phyloP scores from a whole-genome alignment of 2,113 vertebrate species.

The Eublepharis macularius region DNA sequence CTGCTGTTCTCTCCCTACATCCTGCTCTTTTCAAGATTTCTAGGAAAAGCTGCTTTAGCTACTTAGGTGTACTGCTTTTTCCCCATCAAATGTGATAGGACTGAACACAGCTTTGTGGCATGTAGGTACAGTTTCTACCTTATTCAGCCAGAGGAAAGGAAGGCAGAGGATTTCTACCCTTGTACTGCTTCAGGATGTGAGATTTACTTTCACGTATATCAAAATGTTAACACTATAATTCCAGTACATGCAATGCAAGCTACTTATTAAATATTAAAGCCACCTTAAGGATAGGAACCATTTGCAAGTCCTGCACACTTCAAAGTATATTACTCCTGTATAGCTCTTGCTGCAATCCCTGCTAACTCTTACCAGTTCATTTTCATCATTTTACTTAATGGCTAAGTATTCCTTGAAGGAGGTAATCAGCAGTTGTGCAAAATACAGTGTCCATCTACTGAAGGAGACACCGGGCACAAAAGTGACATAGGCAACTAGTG shows the following conservation, averaged over 20 bases:
- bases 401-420: background rate
- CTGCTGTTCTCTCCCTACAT: background rate
- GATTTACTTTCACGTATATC: too few species aligned
- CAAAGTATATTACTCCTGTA: too few species aligned
- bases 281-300: too few species aligned
- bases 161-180: background rate
- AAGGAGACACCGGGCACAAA: background rate
- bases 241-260: too few species aligned
- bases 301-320: too few species aligned
- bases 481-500: background rate
- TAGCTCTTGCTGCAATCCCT: too few species aligned
- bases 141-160: background rate
- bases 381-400: background rate
- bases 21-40: background rate
- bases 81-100: background rate
- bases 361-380: background rate
- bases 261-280: background rate
- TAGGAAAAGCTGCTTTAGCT: background rate
- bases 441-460: background rate
- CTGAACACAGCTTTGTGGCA: background rate
- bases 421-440: background rate
- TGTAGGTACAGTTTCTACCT: background rate
- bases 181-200: background rate
- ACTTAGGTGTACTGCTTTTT: background rate
- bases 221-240: too few species aligned